Conservation (phyloP, 1,140 invertebrate genomes). For the Bombus breviceps region DNA sequence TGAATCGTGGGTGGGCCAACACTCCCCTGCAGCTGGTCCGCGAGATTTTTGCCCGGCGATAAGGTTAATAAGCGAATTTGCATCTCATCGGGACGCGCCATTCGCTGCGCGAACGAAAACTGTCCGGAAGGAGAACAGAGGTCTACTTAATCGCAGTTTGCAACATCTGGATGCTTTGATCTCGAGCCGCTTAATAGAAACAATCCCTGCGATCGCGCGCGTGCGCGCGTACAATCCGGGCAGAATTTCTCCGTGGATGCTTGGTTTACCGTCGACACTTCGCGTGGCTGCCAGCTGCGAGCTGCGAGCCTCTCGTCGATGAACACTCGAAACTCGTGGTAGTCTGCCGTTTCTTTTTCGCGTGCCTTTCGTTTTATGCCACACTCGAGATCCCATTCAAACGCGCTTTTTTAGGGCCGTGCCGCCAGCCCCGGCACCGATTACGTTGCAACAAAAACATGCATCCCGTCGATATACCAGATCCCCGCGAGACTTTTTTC, state of each 20-base stretch:
- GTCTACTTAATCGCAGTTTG: slow-evolving; percentile 58
- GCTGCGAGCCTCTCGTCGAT: slow-evolving; percentile 14
- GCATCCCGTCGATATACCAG: background rate
- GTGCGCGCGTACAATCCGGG: background rate
- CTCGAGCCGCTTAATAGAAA: slow-evolving; percentile 64
- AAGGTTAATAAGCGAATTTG: slow-evolving; percentile 61
- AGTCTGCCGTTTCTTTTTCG: slow-evolving; percentile 25
- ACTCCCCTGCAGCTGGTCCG: slow-evolving; percentile 11
- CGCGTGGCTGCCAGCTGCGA: slow-evolving; percentile 10
- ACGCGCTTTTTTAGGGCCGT: background rate
- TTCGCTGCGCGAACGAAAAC: background rate
- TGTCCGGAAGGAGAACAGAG: slow-evolving; percentile 46
- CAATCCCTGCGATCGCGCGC: slow-evolving; percentile 45
- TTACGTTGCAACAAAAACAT: slow-evolving; percentile 4
- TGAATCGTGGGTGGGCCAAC: slow-evolving; percentile 33
- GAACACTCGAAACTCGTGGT: slow-evolving; percentile 1
- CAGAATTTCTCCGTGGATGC: slow-evolving; percentile 23
- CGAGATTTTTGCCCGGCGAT: slow-evolving; percentile 54
- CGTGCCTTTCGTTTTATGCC: slow-evolving; percentile 10
- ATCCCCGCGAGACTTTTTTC: background rate
- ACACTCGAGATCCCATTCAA: slow-evolving; percentile 27
- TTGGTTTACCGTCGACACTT: slow-evolving; percentile 6
- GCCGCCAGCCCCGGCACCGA: background rate
- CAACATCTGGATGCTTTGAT: slow-evolving; percentile 69
- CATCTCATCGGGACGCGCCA: slow-evolving; percentile 47